These are phyloP conservation scores for Hyla sarda DNA, from an alignment of 2,113 vertebrate genomes.

Conservation along the genomic window DNA sequence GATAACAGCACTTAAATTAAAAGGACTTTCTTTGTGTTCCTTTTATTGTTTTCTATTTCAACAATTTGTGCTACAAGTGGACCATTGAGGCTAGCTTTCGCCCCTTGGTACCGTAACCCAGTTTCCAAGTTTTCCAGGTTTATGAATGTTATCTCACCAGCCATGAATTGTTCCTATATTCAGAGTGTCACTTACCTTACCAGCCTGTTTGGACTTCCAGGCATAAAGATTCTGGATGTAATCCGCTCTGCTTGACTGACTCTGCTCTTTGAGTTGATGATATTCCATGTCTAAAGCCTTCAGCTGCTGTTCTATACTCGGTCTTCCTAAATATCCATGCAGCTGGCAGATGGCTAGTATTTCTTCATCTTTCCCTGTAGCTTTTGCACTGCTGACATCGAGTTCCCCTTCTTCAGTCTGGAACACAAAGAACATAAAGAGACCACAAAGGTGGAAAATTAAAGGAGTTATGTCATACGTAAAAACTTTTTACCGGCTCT, in stretches of 20 bases:
- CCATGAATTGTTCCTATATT: no score
- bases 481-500: no score
- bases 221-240: slow-evolving; percentile 72
- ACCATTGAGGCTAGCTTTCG: no score
- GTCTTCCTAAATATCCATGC: slow-evolving; percentile 66
- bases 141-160: no score
- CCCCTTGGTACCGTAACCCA: no score
- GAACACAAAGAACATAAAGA: neutral
- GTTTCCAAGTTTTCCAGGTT: no score
- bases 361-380: slow-evolving; percentile 69
- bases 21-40: no score
- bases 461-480: no score
- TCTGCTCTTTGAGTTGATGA: slow-evolving; percentile 71
- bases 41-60: no score
- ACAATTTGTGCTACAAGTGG: no score
- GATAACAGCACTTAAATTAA: no score
- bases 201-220: slow-evolving; percentile 71
- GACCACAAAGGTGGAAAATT: neutral
- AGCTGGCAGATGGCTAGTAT: slow-evolving; percentile 73
- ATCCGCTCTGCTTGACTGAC: slow-evolving; percentile 70
- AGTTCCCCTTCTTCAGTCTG: slow-evolving; percentile 62
- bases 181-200: slow-evolving; percentile 66
- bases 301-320: slow-evolving; percentile 70
- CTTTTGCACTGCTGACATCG: slow-evolving; percentile 66
- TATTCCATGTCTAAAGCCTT: slow-evolving; percentile 73